These are phyloP conservation scores for Nomada fabriciana DNA, from an alignment of 2,888 invertebrate genomes.

Conservation along the genomic window DNA sequence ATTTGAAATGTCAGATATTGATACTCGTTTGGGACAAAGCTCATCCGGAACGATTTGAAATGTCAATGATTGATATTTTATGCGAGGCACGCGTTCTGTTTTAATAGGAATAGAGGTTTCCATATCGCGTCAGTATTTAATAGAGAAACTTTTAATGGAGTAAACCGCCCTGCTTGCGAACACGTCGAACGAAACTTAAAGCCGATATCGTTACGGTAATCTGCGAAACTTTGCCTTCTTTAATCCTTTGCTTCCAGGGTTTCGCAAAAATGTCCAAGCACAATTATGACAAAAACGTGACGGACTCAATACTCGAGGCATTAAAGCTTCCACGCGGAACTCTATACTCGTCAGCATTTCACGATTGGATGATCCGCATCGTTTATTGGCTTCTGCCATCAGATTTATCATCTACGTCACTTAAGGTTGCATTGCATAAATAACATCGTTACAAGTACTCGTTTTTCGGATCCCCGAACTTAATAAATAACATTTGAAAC, in stretches of 20 bases:
- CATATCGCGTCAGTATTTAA: neutral
- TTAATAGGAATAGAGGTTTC: neutral
- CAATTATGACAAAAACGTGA: slow-evolving; percentile 3
- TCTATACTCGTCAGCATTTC: neutral
- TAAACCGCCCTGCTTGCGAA: slow-evolving; percentile 13
- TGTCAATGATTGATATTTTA: too few relatives aligned
- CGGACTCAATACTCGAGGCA: neutral
- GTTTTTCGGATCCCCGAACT: too few relatives aligned
- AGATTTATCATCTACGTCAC: neutral
- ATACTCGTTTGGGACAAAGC: too few relatives aligned
- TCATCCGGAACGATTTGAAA: too few relatives aligned
- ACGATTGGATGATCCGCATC: neutral
- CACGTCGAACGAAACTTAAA: slow-evolving; percentile 7
- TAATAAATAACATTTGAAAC: too few relatives aligned
- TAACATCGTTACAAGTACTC: too few relatives aligned
- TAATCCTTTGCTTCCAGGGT: neutral
- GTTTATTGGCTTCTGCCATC: neutral
- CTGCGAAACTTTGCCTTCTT: slow-evolving; percentile 11
- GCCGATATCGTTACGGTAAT: slow-evolving; percentile 12
- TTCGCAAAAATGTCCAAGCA: neutral
- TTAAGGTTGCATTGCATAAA: too few relatives aligned
- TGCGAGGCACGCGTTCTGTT: too few relatives aligned
- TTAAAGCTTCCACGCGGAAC: neutral
- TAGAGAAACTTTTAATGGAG: neutral
- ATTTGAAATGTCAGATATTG: too few relatives aligned